Conservation (phyloP, 2,797 vertebrate genomes). For the Thunnus albacares region DNA sequence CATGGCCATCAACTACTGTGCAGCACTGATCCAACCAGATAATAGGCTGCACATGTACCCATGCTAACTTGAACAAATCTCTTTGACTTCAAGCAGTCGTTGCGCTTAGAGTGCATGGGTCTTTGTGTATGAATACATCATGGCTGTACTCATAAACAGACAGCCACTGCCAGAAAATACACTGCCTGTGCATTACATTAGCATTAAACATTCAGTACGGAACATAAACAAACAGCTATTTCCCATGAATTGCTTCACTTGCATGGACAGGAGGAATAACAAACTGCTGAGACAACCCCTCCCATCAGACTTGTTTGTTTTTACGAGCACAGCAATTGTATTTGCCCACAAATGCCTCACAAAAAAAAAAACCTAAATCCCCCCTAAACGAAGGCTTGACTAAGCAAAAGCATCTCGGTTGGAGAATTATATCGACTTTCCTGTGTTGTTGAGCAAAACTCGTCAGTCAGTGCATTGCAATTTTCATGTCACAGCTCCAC, state of each 20-base stretch:
- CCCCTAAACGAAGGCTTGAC: not conserved
- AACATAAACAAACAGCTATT: constrained; percentile 57
- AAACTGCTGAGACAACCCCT: constrained; percentile 47
- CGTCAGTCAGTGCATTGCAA: constrained; percentile 38
- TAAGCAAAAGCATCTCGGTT: not conserved
- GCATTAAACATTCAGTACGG: constrained; percentile 46
- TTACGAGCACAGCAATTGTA: constrained; percentile 28
- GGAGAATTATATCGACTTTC: not conserved
- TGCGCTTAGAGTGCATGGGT: not conserved
- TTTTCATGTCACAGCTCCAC: constrained; percentile 15
- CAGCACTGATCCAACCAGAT: constrained; percentile 20
- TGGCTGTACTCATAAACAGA: constrained; percentile 35
- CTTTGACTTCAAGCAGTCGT: not conserved
- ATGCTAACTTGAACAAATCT: not conserved
- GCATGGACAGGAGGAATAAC: constrained; percentile 44
- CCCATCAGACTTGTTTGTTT: constrained; percentile 48
- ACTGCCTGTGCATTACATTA: constrained; percentile 2
- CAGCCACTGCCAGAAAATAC: not conserved
- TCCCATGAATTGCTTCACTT: constrained; percentile 38
- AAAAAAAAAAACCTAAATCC: constrained; percentile 16
- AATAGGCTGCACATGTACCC: constrained; percentile 13
- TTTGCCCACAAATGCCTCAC: not conserved
- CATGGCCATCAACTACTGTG: constrained; percentile 30
- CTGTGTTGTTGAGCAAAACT: constrained; percentile 18
- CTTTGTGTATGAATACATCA: constrained; percentile 14